These are phyloP conservation scores for Equus przewalskii DNA, from an alignment of 2,113 vertebrate species.

Conservation along the genomic window DNA sequence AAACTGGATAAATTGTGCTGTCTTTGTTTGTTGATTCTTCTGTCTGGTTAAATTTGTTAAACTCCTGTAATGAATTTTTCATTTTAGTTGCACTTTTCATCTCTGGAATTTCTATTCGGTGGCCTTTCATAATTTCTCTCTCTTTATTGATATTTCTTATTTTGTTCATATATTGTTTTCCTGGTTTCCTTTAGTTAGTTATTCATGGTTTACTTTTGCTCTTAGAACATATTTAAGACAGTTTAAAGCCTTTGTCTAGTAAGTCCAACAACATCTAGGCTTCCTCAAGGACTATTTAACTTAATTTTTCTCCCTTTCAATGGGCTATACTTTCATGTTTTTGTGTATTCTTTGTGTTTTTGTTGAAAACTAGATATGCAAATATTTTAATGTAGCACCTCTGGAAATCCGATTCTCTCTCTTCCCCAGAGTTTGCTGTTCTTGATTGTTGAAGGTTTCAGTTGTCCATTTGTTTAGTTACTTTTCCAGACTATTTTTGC, in stretches of 20 bases:
- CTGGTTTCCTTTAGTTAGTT: neutral
- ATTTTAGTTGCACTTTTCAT: neutral
- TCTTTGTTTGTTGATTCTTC: neutral
- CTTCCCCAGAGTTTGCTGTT: neutral
- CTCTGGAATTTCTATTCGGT: neutral
- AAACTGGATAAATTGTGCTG: neutral
- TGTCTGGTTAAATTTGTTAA: neutral
- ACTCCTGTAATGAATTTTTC: neutral
- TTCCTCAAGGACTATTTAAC: neutral
- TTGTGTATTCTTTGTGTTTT: neutral
- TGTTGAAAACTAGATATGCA: neutral
- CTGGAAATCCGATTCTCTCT: neutral
- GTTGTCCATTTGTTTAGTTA: neutral
- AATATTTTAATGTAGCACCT: neutral
- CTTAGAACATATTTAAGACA: neutral
- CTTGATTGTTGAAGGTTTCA: neutral
- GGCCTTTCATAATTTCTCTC: neutral
- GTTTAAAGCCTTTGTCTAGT: neutral
- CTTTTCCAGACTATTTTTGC: constrained; percentile 2
- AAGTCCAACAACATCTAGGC: neutral
- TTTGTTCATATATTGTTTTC: neutral
- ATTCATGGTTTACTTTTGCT: neutral
- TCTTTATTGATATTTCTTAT: neutral
- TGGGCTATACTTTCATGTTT: neutral
- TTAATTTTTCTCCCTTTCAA: neutral